A percentile compares a stretch with the other conserved stretches of the same genome.
Evolutionary conservation across 2,113 vertebrate genomes (phyloP).

Genomic region (Nansenia antarctica): DNA sequence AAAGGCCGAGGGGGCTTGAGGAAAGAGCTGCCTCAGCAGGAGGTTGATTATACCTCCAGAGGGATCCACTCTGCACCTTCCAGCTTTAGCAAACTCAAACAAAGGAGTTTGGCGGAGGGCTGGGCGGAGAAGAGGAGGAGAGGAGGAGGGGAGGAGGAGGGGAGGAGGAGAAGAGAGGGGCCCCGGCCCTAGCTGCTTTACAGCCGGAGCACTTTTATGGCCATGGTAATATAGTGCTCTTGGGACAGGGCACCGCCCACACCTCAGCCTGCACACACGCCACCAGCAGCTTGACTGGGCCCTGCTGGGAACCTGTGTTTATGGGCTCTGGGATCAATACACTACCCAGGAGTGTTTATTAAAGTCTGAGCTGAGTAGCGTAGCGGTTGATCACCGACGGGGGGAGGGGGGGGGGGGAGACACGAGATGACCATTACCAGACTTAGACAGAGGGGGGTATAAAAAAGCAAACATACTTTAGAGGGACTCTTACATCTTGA

Average conservation of each 20-base stretch:
- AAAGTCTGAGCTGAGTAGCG: conserved; percentile 50
- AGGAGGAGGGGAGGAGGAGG: conserved; percentile 30
- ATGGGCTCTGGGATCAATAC: conserved; percentile 66
- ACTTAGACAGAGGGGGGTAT: conserved; percentile 32
- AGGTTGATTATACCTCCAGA: conserved; percentile 66
- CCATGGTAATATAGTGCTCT: conserved; percentile 68
- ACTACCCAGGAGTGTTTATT: conserved; percentile 60
- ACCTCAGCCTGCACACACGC: conserved; percentile 53
- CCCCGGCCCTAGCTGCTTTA: conserved; percentile 44
- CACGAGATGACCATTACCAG: conserved; percentile 39
- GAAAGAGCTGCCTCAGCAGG: conserved; percentile 70
- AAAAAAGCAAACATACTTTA: conserved; percentile 33
- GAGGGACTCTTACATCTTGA: conserved; percentile 32
- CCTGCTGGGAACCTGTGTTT: conserved; percentile 51
- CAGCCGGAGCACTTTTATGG: conserved; percentile 65
- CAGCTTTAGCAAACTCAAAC: conserved; percentile 66
- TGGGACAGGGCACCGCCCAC: conserved; percentile 56
- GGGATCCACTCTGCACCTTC: conserved; percentile 67
- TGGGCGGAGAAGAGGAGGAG: conserved; percentile 48
- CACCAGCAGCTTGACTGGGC: conserved; percentile 59
- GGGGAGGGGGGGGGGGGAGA: conserved; percentile 3
- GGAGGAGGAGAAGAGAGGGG: background rate
- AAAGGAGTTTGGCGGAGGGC: conserved; percentile 50
- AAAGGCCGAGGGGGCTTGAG: conserved; percentile 55
- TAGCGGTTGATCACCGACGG: conserved; percentile 38